These are phyloP conservation scores for Allolobophora icterica DNA, from an alignment of 2,888 invertebrate genomes.

Conservation along the genomic window DNA sequence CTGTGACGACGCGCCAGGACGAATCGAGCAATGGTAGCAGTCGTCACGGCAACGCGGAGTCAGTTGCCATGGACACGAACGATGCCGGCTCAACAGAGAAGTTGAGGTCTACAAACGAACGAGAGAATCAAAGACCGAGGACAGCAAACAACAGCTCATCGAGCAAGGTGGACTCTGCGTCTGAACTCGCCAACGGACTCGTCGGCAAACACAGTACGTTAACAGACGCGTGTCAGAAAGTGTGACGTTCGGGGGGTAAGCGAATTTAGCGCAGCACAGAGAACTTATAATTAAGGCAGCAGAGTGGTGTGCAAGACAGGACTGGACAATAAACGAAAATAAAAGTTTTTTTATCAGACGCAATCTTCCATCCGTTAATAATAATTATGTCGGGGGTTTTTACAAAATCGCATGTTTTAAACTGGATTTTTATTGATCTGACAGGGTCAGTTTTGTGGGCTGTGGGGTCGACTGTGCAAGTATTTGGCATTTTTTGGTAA, in stretches of 20 bases:
- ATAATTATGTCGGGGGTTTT: neutral
- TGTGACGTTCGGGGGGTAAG: neutral
- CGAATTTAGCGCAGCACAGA: neutral
- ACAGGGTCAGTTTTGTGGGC: neutral
- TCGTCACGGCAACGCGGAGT: neutral
- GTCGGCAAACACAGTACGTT: slow-evolving; percentile 18
- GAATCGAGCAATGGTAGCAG: neutral
- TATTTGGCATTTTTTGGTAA: neutral
- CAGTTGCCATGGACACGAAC: neutral
- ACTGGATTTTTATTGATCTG: neutral
- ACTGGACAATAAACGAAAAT: neutral
- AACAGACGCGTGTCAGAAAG: neutral
- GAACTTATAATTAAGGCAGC: slow-evolving; percentile 17
- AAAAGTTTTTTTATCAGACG: neutral
- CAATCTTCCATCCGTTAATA: neutral
- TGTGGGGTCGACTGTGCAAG: neutral
- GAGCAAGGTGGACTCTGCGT: neutral
- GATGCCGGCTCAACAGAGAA: neutral
- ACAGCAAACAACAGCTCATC: neutral
- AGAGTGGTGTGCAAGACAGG: neutral
- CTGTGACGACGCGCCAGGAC: neutral
- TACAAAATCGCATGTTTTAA: neutral
- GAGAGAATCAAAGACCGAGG: neutral
- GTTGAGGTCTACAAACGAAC: neutral
- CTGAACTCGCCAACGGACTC: slow-evolving; percentile 18